Base-by-base conservation (phyloP, 2,888 invertebrate genomes). In the Lordiphosa fenestrarum region DNA sequence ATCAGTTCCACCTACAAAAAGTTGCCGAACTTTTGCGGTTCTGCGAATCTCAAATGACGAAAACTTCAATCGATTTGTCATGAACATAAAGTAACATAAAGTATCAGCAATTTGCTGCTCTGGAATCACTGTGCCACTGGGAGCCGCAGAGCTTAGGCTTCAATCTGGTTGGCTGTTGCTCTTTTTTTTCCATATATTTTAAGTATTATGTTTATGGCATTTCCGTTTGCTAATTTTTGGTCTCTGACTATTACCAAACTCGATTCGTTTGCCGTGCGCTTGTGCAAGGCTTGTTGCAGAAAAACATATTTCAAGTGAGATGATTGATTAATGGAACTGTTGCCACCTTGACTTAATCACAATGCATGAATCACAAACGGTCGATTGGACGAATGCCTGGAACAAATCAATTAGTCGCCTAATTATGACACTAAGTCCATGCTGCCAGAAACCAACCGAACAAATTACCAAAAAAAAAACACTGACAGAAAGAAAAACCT, bases 361-460 rank as follows among this genome's bases (percentile, higher is more conserved):
- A 71, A 76, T 76, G 71, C 81, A 65, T 71, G 58, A 54, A 68
- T 67, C 59, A 57, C 53, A 69, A 52, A 50, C 52, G 41, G 49
- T 61, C 62, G 59, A 63, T 60, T 62, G 60, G 41, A 65, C 62
- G 58, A 56, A 56, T 68, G 69, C 72, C 77, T 76, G 70, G 77
- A 74, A 83, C 80, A 81, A 81, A 81, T 81, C 81, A 81, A 81
- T 81, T 81, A 81, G 77, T 71, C 71, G 73, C 84, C 78, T 84
- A 81, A 81, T 81, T 78, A 81, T 81, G 81, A 84, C 81, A 81
- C 81, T 84, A 81, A 81, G 73, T 71, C 67, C 68, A 69, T 61
- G 60, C 61, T 59, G 72, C 61, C 72, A 67, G 67, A 74, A 61
- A 66, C 75, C 61, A 73, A 77, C 56, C 68, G 66, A 66, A 76